Base-by-base conservation (phyloP, 1,140 invertebrate genomes). In the Caenorhabditis latens region DNA sequence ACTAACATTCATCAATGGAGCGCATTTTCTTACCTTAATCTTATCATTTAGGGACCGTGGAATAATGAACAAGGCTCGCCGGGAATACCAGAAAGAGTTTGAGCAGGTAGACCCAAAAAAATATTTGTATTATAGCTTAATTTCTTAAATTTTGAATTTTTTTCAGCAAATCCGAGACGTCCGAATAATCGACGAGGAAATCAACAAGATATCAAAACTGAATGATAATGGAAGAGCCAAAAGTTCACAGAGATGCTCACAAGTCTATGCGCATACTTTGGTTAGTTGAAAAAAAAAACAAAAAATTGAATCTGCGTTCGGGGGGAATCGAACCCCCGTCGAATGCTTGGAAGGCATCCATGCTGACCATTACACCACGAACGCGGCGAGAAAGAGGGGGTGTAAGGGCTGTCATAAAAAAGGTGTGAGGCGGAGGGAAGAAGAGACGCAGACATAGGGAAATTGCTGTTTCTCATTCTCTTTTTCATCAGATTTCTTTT, bases 311-410 rank as follows among this genome's bases (percentile, higher is more conserved):
- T 50, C 57, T 84, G 53, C 63, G 40, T 83, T 84, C 87, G 83
- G 57, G 79, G 50, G 53, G 65, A 85, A 71, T 75, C 67, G 65
- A 75, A 57, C 57, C 50, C 83, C 65, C 83, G 83, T 85, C 83
- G 83, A 55, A 50, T 24, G 63, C 57, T 82, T 88, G 55, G 85
- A 88, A 63, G 85, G 57, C 84, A 65, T 63, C 84, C 53, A 57
- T 65, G 58, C 71, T 67, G 86, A 87, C 50, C 61, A 79, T 75
- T 43, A 87, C 83, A 75, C 50, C 63, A 86, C 55, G 63, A 58
- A 58, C 57, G 57, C 57, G n/a, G 57, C 9, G 50, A 16, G 50
- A 16, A 53, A 13, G 4, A 4, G 4, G 16, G 32, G 32, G 0
- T 1, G 32, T 32, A 32, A 2, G 32, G 32, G 32, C 2, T 32